Conservation (phyloP, 2,888 invertebrate species). For the Tetragonisca angustula region DNA sequence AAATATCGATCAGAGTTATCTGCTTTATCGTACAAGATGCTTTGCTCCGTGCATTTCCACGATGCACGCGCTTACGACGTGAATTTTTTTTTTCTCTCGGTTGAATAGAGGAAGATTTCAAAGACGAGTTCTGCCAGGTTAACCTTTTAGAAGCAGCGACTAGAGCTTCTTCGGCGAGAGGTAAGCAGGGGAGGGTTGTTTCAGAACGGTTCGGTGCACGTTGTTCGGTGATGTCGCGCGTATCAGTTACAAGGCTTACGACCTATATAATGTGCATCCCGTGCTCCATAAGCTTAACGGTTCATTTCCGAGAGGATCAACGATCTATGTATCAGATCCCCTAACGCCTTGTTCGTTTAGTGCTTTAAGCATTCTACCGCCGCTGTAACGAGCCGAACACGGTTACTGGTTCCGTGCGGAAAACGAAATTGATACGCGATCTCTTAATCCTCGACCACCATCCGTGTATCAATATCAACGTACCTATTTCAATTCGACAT, state of each 20-base stretch:
- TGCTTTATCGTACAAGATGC: not conserved
- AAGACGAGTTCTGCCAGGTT: not conserved
- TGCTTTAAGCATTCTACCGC: conserved; percentile 24
- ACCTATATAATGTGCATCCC: conserved; percentile 36
- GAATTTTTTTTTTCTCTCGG: not conserved
- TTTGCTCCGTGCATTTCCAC: not conserved
- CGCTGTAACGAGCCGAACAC: conserved; percentile 7
- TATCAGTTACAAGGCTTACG: conserved; percentile 52
- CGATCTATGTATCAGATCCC: conserved; percentile 45
- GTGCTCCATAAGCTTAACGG: conserved; percentile 44
- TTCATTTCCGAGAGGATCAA: conserved; percentile 54
- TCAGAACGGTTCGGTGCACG: conserved; percentile 44
- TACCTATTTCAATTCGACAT: not conserved
- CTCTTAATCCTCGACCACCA: not conserved
- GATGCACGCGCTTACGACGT: not conserved
- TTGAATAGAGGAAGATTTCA: not conserved
- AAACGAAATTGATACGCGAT: conserved; percentile 34
- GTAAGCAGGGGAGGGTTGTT: conserved; percentile 20
- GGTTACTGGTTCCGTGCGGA: conserved; percentile 26
- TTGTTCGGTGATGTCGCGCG: conserved; percentile 56
- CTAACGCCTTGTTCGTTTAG: conserved; percentile 47
- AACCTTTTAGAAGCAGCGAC: conserved; percentile 7
- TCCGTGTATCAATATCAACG: not conserved
- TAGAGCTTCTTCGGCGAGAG: not conserved
- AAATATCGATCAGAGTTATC: not conserved